Evolutionary conservation across 2,113 vertebrate species (phyloP).

Genomic region (Alligator sinensis): DNA sequence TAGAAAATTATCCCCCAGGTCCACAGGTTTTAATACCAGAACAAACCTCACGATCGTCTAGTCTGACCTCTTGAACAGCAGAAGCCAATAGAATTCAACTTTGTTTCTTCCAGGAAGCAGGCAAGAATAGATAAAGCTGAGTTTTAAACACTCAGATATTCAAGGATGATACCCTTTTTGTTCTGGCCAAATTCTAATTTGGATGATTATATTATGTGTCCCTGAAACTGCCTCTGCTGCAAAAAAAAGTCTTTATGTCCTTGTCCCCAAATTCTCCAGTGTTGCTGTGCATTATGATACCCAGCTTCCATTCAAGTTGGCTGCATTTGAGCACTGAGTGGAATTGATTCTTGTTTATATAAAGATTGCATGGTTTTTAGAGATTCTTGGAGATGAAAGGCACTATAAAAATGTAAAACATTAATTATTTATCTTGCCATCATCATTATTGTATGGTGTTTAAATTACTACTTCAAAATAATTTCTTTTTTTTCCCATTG

Average conservation of each 20-base stretch:
- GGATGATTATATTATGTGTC: not conserved
- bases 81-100: not conserved
- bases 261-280: not conserved
- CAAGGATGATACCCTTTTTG: not conserved
- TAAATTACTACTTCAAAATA: constrained; percentile 50
- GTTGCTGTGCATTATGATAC: not conserved
- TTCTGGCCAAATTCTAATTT: not conserved
- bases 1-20: not conserved
- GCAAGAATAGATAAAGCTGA: not conserved
- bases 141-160: not conserved
- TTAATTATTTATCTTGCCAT: constrained; percentile 53
- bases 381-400: constrained; percentile 51
- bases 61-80: not conserved
- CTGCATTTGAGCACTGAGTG: not conserved
- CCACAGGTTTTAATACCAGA: not conserved
- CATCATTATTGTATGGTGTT: constrained; percentile 36
- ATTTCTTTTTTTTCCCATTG: constrained; percentile 8
- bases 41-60: not conserved
- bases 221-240: not conserved
- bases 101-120: not conserved
- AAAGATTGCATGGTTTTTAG: constrained; percentile 9
- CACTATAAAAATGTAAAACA: not conserved
- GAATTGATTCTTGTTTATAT: constrained; percentile 24
- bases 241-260: not conserved
- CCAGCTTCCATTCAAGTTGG: not conserved